A percentile compares a stretch with the other conserved stretches of the same genome.
Conservation (phyloP, 2,888 invertebrate species). For the Dendrolimus pini region DNA sequence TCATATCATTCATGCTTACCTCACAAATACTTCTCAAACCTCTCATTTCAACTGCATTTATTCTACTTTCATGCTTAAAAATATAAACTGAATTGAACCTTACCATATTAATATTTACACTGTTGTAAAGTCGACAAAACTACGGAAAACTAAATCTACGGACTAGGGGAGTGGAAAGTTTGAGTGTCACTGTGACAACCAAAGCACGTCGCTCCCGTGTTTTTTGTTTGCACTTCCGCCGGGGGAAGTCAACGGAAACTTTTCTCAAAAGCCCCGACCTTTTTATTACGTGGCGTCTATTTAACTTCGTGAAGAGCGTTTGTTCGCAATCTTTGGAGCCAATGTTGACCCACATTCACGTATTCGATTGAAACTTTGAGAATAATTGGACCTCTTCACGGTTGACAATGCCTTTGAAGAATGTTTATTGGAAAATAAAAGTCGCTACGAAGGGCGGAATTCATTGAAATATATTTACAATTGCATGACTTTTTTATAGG, state of each 20-base stretch:
- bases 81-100: too few species aligned
- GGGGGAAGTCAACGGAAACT: background rate
- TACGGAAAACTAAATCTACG: too few species aligned
- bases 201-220: conserved; percentile 7
- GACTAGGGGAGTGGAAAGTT: conserved; percentile 3
- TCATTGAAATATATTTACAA: background rate
- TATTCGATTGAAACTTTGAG: background rate
- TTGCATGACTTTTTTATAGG: background rate
- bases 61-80: too few species aligned
- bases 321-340: background rate
- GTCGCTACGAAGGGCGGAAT: background rate
- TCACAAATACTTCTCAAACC: too few species aligned
- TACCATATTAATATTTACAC: too few species aligned
- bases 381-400: background rate
- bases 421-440: background rate
- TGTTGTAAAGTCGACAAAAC: too few species aligned
- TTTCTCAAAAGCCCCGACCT: conserved; percentile 10
- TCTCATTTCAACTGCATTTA: too few species aligned
- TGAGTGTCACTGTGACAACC: conserved; percentile 4
- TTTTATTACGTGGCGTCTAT: conserved; percentile 13
- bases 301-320: conserved; percentile 11
- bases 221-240: conserved; percentile 16
- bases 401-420: background rate
- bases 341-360: background rate
- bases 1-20: too few species aligned